A percentile compares a stretch with the other conserved stretches of the same genome.
Evolutionary conservation across 2,113 vertebrate species (phyloP).

Genomic region (Sander vitreus): DNA sequence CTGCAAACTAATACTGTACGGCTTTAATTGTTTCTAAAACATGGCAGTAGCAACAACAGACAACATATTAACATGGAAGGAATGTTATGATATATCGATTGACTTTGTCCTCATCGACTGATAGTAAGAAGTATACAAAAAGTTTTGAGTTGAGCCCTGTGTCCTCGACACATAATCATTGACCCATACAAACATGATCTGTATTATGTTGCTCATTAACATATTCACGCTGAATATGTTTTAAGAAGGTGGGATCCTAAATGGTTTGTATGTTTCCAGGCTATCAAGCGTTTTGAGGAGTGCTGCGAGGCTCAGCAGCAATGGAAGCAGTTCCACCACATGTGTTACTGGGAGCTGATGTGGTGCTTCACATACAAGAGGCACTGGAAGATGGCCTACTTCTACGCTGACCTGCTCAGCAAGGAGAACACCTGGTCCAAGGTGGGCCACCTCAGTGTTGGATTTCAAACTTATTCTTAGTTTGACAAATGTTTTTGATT

Average conservation of each 20-base stretch:
- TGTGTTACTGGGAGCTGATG: constrained; percentile 99
- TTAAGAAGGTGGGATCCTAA: background rate
- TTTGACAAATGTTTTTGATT: background rate
- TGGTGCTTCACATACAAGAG: constrained; percentile 98
- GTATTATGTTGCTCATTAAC: background rate
- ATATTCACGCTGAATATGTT: background rate
- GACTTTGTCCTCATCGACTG: background rate
- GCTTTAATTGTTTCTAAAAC: background rate
- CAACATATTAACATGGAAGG: too few species aligned
- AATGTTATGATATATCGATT: background rate
- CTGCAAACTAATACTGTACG: background rate
- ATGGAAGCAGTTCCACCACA: constrained; percentile 99
- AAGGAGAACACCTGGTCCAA: constrained; percentile 98
- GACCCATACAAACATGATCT: background rate
- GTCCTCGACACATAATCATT: background rate
- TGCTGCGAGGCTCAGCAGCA: constrained; percentile 96
- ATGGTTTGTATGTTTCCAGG: constrained; percentile 81
- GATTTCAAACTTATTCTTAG: background rate
- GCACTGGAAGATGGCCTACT: constrained; percentile 99
- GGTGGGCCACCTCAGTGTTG: constrained; percentile 77
- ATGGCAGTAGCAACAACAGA: background rate
- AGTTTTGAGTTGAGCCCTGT: background rate
- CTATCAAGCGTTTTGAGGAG: constrained; percentile 91
- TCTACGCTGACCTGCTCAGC: constrained; percentile 96
- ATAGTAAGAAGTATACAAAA: background rate